Evolutionary conservation across 2,797 vertebrate genomes (phyloP).

Genomic region (Telmatherina bonti): DNA sequence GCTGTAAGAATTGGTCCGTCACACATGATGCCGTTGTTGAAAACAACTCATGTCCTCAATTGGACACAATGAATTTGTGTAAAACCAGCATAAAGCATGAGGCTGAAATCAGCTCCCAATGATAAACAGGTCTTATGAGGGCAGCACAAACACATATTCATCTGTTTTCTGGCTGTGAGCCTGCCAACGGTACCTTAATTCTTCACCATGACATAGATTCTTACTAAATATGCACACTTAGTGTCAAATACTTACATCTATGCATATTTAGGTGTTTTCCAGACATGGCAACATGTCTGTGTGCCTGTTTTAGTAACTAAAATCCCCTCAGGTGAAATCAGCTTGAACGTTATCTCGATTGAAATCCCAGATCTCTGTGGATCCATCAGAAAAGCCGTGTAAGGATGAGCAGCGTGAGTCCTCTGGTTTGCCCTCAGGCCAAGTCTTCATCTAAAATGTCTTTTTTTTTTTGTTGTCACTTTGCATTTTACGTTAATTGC

Average conservation of each 20-base stretch:
- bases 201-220: conserved; percentile 9
- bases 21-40: conserved; percentile 17
- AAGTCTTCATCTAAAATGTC: conserved; percentile 5
- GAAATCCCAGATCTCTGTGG: conserved; percentile 50
- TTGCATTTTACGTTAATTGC: conserved; percentile 34
- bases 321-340: conserved; percentile 61
- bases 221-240: conserved; percentile 29
- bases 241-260: conserved; percentile 26
- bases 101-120: conserved; percentile 4
- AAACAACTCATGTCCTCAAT: conserved; percentile 61
- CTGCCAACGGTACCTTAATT: conserved; percentile 12
- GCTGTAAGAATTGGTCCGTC: conserved; percentile 32
- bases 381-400: conserved; percentile 36
- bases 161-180: conserved; percentile 67
- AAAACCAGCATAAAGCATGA: conserved; percentile 20
- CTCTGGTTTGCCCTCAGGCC: conserved; percentile 19
- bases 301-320: conserved; percentile 59
- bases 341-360: conserved; percentile 45
- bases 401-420: conserved; percentile 15
- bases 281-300: conserved; percentile 24
- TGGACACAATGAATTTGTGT: conserved; percentile 48
- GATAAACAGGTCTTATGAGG: conserved; percentile 47
- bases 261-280: too few species aligned
- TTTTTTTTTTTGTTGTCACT: conserved; percentile 16
- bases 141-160: conserved; percentile 44